A percentile compares a stretch with the other conserved stretches of the same genome.
Evolutionary conservation across 2,113 vertebrate genomes (phyloP).

Genomic region (Chaetodon trifascialis): DNA sequence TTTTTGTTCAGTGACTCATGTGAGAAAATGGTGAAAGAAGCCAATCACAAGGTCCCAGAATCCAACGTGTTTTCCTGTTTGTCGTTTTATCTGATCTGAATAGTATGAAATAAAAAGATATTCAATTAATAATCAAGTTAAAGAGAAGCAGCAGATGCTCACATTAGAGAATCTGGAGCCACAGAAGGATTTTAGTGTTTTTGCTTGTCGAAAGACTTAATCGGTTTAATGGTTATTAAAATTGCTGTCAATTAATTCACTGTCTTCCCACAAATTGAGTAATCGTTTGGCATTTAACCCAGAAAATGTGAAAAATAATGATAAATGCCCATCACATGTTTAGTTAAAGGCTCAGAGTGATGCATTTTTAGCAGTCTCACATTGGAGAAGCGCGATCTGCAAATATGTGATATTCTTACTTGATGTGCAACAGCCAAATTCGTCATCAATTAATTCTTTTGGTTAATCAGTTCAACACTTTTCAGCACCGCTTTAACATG

Average conservation of each 20-base stretch:
- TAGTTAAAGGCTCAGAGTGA: not conserved
- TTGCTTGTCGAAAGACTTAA: not conserved
- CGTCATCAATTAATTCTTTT: not conserved
- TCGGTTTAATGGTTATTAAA: not conserved
- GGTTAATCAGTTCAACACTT: not conserved
- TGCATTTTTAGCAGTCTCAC: not conserved
- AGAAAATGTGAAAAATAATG: not conserved
- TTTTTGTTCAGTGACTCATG: not conserved
- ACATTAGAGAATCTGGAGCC: not conserved
- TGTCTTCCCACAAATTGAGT: no score
- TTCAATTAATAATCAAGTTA: not conserved
- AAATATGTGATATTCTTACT: not conserved
- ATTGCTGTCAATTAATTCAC: not conserved
- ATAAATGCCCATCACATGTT: not conserved
- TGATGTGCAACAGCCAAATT: not conserved
- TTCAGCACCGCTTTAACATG: not conserved
- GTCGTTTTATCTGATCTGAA: not conserved
- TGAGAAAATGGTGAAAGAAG: not conserved
- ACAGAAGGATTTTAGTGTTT: not conserved
- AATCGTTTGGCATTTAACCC: not conserved
- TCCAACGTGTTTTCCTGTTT: not conserved
- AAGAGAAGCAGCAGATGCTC: not conserved
- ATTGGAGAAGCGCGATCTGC: no score
- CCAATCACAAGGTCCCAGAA: not conserved
- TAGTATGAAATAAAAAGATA: not conserved